Evolutionary conservation across 1,140 invertebrate genomes (phyloP), one percentile per base, ranked within the genome.

Genomic region (Ceratosolen fusciceps): DNA sequence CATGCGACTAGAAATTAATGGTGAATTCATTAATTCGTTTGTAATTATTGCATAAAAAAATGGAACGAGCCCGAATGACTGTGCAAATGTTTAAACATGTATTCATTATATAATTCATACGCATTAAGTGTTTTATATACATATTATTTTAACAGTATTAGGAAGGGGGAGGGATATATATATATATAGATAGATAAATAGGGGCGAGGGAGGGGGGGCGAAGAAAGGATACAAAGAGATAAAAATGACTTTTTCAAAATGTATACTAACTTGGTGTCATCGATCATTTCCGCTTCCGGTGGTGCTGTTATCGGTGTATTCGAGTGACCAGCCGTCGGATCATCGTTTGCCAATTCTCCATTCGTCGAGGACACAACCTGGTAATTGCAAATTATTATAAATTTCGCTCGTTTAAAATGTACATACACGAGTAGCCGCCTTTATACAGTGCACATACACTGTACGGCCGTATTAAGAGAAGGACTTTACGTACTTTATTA

Each of bases 331-430:
- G 96, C 97, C 65, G 96, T 97, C 34, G 97, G 97, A 92, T 99
- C 97, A 90, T 98, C 98, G 83, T 96, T 95, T 72, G 96, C 96
- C 85, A 98, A 90, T 92, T 98, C 98, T 83, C 97, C 97, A 91
- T 98, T 98, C 76, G 97, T 98, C 82, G 97, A 98, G 89, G 96
- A 98, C 83, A 99, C 97, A 92, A 99, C 97, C 96, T 98, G 92
- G 91, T 70, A 86, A 91, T 81, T 83, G 88, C 84, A 73, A 62
- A 21, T 62, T 43, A 43, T 7, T 43, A n/a, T n/a, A n/a, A n/a
- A n/a, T n/a, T n/a, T n/a, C n/a, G n/a, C n/a, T n/a, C n/a, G n/a
- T n/a, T n/a, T n/a, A n/a, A n/a, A n/a, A n/a, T n/a, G n/a, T n/a
- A n/a, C n/a, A n/a, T n/a, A n/a, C n/a, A n/a, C n/a, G n/a, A n/a